Base-by-base conservation (phyloP, 2,888 invertebrate species). In the Drosophila setosimentum region DNA sequence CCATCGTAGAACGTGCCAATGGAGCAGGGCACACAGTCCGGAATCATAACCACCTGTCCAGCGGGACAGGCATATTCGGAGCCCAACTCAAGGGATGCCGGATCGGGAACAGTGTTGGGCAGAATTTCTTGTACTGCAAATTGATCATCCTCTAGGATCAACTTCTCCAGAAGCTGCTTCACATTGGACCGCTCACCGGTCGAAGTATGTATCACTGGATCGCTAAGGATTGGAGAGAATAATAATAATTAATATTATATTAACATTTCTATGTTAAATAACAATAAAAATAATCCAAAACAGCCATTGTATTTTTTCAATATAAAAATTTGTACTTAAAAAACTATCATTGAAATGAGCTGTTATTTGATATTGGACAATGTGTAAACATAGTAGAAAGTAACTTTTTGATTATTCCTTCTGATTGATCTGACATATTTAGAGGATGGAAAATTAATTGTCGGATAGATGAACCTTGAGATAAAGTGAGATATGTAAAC, bases 71-170 rank as follows among this genome's bases (percentile, higher is more conserved):
- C 97, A 90, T 98, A 98, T 92, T 98, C 98, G 0, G 98, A 98
- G 75, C 96, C 95, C n/a, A 99, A 94, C 30, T 95, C 93, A 68
- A 99, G 94, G 3, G 98, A 97, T 13, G 98, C 97, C 67, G 98
- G 97, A 93, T 99, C 98, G 0, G 98, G 98, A 0, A 98, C 96
- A 0, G 98, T 99, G 91, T 98, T 99, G 21, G 99, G 99, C 61
- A 98, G 94, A 88, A 98, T 98, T 91, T 97, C 98, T 88, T 97
- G 95, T 5, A 98, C 98, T 90, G 98, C 98, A 92, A 98, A 98
- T 93, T 98, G 97, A 93, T 98, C 98, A 93, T 98, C 97, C 94
- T 98, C 98, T 73, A 98, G 94, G 80, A 99, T 98, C 1, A 98
- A 94, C 92, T 96, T 97, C 93, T 99, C 97, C 83, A 99, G 94